Evolutionary conservation across 2,797 vertebrate genomes (phyloP).

Genomic region (Xiphorhynchus erythropygius): DNA sequence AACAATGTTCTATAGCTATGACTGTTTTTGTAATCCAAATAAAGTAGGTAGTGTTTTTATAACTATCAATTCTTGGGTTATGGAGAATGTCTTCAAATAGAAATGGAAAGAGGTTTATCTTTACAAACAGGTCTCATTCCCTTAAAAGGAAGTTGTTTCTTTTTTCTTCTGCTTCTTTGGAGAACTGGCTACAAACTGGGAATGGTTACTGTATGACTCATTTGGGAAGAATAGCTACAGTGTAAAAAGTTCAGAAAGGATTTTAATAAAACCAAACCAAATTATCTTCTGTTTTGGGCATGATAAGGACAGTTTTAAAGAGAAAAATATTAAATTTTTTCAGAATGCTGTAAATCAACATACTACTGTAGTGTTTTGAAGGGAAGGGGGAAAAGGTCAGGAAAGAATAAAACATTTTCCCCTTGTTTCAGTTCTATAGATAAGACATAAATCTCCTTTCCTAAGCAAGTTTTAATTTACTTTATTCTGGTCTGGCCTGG

Average conservation of each 20-base stretch:
- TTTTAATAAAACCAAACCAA: slow-evolving; percentile 56
- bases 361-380: background rate
- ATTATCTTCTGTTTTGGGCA: slow-evolving; percentile 21
- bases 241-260: slow-evolving; percentile 67
- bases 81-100: slow-evolving; percentile 72
- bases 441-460: background rate
- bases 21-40: slow-evolving; percentile 44
- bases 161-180: slow-evolving; percentile 84
- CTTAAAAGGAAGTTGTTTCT: slow-evolving; percentile 91
- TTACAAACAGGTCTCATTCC: slow-evolving; percentile 81
- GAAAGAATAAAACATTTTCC: background rate
- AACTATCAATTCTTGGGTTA: slow-evolving; percentile 58
- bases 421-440: background rate
- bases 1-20: slow-evolving; percentile 39
- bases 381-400: background rate
- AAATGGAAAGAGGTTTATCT: slow-evolving; percentile 75
- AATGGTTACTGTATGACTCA: slow-evolving; percentile 86
- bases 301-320: background rate
- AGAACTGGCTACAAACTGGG: slow-evolving; percentile 85
- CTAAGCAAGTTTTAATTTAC: background rate
- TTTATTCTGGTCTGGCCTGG: background rate
- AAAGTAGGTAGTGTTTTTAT: slow-evolving; percentile 51
- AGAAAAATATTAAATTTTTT: background rate
- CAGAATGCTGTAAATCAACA: background rate
- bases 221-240: slow-evolving; percentile 60